Evolutionary conservation across 2,888 invertebrate genomes (phyloP).

Genomic region (Ametastegia equiseti): DNA sequence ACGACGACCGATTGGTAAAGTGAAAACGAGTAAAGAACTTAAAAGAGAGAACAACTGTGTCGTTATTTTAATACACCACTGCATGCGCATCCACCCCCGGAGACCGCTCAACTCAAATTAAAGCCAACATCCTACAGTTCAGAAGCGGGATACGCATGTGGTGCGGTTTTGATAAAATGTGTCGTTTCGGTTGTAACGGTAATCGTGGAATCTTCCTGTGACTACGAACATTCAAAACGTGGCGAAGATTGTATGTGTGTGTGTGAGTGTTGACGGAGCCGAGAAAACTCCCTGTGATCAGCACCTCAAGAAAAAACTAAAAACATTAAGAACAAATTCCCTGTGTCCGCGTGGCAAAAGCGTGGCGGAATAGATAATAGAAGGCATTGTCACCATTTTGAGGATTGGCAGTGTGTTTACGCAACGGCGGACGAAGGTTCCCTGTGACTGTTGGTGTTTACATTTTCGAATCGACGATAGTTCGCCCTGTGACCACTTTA

Average conservation of each 20-base stretch:
- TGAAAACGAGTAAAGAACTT: no score
- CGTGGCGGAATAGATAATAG: background rate
- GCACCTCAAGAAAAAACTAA: background rate
- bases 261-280: background rate
- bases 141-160: no score
- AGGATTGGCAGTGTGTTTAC: background rate
- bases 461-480: background rate
- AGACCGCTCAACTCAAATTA: no score
- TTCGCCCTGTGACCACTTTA: background rate
- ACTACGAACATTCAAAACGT: background rate
- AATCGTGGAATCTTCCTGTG: no score
- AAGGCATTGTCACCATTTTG: background rate
- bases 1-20: no score
- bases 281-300: constrained; percentile 3
- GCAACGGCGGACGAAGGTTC: background rate
- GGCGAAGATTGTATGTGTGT: background rate
- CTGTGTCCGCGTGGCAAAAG: background rate
- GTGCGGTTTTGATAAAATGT: no score
- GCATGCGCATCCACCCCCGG: no score
- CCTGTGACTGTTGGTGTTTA: background rate
- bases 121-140: no score
- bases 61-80: no score
- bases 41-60: no score
- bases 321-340: background rate
- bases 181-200: no score